Conservation (phyloP, 2,113 vertebrate species). For the Blennius ocellaris region DNA sequence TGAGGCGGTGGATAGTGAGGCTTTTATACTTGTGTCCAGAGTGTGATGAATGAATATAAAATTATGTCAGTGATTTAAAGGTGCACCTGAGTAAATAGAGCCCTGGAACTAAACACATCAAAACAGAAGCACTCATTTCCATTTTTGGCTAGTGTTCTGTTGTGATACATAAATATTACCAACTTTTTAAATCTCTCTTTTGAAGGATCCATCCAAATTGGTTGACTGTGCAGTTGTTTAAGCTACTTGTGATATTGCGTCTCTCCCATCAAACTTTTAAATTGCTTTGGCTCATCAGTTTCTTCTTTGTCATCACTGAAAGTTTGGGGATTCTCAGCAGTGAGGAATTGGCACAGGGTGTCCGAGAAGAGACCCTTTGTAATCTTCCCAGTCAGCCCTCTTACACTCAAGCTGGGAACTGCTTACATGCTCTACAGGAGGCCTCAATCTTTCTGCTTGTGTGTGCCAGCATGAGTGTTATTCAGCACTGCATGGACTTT, state of each 20-base stretch:
- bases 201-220: neutral
- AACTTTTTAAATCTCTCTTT: too few species aligned
- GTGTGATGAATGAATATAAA: slow-evolving; percentile 3
- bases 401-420: slow-evolving; percentile 23
- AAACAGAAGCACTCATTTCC: slow-evolving; percentile 32
- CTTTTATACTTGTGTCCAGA: neutral
- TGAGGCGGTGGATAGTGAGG: neutral
- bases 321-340: neutral
- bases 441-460: slow-evolving; percentile 1
- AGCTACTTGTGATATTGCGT: neutral
- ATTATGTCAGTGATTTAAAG: slow-evolving; percentile 18
- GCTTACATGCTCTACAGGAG: slow-evolving; percentile 2
- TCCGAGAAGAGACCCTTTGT: slow-evolving; percentile 30
- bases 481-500: neutral
- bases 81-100: slow-evolving; percentile 3
- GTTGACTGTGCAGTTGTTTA: neutral
- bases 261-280: neutral
- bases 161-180: neutral
- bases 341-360: slow-evolving; percentile 13
- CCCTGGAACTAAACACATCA: neutral
- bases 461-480: neutral
- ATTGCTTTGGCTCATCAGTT: neutral
- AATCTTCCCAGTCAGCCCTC: slow-evolving; percentile 38
- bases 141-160: neutral
- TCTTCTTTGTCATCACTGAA: neutral